Evolutionary conservation across 2,797 vertebrate genomes (phyloP), one percentile per base, ranked within the genome.

Genomic region (Lacerta viridis): DNA sequence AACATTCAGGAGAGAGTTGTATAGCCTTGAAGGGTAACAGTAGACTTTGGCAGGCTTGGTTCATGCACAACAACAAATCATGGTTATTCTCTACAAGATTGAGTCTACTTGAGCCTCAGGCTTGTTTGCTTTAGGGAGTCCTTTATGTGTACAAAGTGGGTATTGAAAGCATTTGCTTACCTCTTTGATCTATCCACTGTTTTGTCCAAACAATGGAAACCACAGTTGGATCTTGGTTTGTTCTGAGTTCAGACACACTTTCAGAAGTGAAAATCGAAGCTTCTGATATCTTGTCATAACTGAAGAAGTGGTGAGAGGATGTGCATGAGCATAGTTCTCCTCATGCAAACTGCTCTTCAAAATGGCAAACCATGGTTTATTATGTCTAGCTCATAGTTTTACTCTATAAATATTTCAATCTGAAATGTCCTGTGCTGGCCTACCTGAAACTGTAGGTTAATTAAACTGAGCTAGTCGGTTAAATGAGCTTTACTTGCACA

Each of bases 401-500:
- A 29, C 10, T 46, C 27, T 50, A 55, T 7, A 59, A 39, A 81
- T 33, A 55, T 13, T 55, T 79, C 15, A 55, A 18, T 50, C 76
- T 46, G 43, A 78, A 78, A 13, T 75, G 50, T 27, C 71, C 27
- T 84, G 39, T 29, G 59, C 13, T 84, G 55, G 33, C 36, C 75
- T 84, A 61, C 75, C 55, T 86, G 61, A 78, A 78, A 86, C 36
- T 78, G 59, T 66, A 46, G 5, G 3, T 20, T 33, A 86, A 66
- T 23, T 33, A 46, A 66, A 86, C 3, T 83, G 41, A 43, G 46
- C 13, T 46, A 43, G 27, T 75, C 25, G 75, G 27, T 84, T 41
- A 75, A 84, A 74, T 84, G 55, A 27, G 33, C 33, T 41, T 72
- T 20, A 75, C 59, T 84, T 75, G n/a, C 27, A 59, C 41, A 33